Evolutionary conservation across 2,888 invertebrate species (phyloP).

Genomic region (Anthophora plumipes): DNA sequence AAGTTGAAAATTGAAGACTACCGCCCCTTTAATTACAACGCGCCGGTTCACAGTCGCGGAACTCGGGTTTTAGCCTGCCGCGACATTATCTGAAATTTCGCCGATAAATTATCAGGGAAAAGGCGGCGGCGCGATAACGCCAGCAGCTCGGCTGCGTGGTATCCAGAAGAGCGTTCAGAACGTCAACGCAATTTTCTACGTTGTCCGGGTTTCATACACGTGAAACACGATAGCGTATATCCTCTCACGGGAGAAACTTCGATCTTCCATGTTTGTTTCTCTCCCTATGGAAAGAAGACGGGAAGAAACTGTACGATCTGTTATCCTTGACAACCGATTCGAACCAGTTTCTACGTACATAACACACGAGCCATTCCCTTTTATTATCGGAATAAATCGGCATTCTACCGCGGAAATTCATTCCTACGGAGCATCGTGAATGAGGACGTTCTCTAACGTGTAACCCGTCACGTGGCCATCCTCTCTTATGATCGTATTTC

Average conservation of each 20-base stretch:
- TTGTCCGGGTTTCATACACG: neutral
- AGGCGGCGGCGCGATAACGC: slow-evolving; percentile 13
- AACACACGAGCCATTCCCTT: neutral
- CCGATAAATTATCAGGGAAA: slow-evolving; percentile 16
- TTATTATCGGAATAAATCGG: slow-evolving; percentile 19
- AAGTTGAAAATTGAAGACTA: too few species aligned
- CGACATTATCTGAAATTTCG: slow-evolving; percentile 9
- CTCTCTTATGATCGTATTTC: slow-evolving; percentile 15
- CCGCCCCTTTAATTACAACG: too few species aligned
- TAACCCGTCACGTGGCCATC: slow-evolving; percentile 22
- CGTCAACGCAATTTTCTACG: slow-evolving; percentile 51
- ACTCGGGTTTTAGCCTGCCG: too few species aligned
- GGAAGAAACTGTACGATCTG: neutral
- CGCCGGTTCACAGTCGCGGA: too few species aligned
- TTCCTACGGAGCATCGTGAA: slow-evolving; percentile 2
- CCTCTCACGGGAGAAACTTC: slow-evolving; percentile 14
- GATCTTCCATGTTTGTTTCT: slow-evolving; percentile 37
- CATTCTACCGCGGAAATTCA: neutral
- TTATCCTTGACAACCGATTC: neutral
- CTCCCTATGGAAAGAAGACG: neutral
- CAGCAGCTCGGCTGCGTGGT: neutral
- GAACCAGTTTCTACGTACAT: slow-evolving; percentile 12
- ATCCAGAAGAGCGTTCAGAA: slow-evolving; percentile 18
- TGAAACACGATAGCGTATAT: slow-evolving; percentile 48
- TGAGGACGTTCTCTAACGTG: slow-evolving; percentile 25